Percentiles rank a stretch among this genome's conserved stretches.
Evolutionary conservation across 1,140 invertebrate genomes (phyloP).

Genomic region (Oscheius sp.): DNA sequence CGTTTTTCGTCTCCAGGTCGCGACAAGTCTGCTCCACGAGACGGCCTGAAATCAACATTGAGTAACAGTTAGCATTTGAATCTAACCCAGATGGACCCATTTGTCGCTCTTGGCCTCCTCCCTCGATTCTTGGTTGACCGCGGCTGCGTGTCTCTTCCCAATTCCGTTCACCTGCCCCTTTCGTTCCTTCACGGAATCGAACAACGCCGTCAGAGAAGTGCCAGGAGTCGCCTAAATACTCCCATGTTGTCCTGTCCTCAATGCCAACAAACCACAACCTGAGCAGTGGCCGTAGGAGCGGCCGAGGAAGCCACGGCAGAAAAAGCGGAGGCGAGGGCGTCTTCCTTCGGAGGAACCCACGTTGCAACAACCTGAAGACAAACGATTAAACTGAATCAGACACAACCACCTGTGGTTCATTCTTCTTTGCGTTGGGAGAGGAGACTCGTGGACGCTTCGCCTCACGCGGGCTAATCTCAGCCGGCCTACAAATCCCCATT

Average conservation of each 20-base stretch:
- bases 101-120: neutral
- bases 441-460: neutral
- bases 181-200: neutral
- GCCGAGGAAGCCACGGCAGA: neutral
- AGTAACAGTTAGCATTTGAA: neutral
- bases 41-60: neutral
- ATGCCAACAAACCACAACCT: neutral
- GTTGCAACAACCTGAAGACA: conserved; percentile 1
- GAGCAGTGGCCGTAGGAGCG: neutral
- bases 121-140: no score
- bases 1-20: neutral
- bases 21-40: neutral
- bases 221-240: neutral
- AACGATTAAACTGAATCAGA: neutral
- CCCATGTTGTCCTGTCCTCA: neutral
- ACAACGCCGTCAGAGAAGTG: neutral
- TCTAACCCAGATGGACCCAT: neutral
- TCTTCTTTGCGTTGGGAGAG: neutral
- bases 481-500: neutral
- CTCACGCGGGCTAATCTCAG: neutral
- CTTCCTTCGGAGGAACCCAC: conserved; percentile 1
- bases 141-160: neutral
- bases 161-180: neutral
- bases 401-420: neutral
- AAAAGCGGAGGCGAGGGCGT: neutral